These are phyloP conservation scores for Drosophila imparisetae DNA, from an alignment of 2,888 invertebrate species.

Conservation along the genomic window DNA sequence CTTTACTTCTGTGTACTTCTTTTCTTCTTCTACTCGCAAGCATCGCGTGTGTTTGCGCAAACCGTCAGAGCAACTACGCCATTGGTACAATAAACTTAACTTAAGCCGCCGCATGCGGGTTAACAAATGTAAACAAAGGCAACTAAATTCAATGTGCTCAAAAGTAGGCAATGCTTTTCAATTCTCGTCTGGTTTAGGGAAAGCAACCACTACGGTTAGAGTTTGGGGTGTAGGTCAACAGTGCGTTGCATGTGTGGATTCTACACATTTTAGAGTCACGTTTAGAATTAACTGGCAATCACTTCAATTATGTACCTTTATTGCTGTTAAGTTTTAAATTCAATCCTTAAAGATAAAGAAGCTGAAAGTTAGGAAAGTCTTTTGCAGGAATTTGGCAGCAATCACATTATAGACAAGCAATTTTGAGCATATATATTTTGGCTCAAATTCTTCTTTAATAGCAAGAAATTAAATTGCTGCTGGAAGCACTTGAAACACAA, in stretches of 20 bases:
- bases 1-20: constrained; percentile 43
- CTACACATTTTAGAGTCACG: constrained; percentile 34
- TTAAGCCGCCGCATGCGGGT: constrained; percentile 33
- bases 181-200: background rate
- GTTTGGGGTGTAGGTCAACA: background rate
- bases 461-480: background rate
- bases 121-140: constrained; percentile 43
- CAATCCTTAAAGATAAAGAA: background rate
- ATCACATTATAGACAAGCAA: background rate
- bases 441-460: background rate
- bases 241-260: constrained; percentile 14
- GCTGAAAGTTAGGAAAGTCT: background rate
- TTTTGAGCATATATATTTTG: background rate
- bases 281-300: constrained; percentile 2
- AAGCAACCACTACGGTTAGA: background rate
- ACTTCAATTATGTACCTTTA: background rate
- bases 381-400: background rate
- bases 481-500: background rate
- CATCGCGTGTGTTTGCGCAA: constrained; percentile 38
- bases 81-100: constrained; percentile 61
- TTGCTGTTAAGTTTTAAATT: background rate
- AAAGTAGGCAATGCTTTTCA: constrained; percentile 65
- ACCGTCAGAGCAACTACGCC: constrained; percentile 43
- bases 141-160: constrained; percentile 48
- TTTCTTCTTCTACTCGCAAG: background rate